These are phyloP conservation scores for Gymnoscopelus braueri DNA, from an alignment of 2,797 vertebrate species.

Conservation along the genomic window DNA sequence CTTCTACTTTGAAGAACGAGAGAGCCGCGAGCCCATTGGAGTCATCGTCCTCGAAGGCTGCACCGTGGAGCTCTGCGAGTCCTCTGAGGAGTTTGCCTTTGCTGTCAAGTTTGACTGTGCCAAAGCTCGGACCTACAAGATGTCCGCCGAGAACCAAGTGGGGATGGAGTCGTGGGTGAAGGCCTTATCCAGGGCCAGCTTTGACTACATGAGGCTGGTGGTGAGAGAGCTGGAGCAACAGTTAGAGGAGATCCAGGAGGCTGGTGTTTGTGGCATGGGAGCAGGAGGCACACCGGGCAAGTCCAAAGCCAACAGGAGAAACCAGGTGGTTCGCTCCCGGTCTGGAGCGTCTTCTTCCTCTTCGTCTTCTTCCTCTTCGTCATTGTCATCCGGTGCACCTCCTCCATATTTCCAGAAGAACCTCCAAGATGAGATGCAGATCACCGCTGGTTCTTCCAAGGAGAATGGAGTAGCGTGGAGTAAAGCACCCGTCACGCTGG, in stretches of 20 bases:
- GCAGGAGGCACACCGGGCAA: slow-evolving; percentile 27
- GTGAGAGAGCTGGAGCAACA: slow-evolving; percentile 95
- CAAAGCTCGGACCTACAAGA: slow-evolving; percentile 89
- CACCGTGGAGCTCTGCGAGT: slow-evolving; percentile 95
- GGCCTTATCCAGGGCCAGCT: slow-evolving; percentile 93
- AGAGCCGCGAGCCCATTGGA: slow-evolving; percentile 90
- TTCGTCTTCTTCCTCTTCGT: slow-evolving; percentile 66
- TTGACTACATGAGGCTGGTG: slow-evolving; percentile 95
- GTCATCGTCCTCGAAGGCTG: slow-evolving; percentile 96
- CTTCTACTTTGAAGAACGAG: slow-evolving; percentile 96
- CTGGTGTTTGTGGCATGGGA: not conserved
- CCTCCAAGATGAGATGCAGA: slow-evolving; percentile 64
- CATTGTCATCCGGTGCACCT: slow-evolving; percentile 43
- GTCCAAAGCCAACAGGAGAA: slow-evolving; percentile 52
- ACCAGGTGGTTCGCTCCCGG: slow-evolving; percentile 45
- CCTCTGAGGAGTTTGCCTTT: slow-evolving; percentile 89
- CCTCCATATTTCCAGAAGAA: slow-evolving; percentile 35
- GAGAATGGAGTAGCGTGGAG: slow-evolving; percentile 89
- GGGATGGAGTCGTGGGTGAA: slow-evolving; percentile 98
- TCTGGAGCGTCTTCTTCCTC: slow-evolving; percentile 61
- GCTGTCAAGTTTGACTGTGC: slow-evolving; percentile 88
- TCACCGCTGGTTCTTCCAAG: slow-evolving; percentile 59
- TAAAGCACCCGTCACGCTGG: slow-evolving; percentile 54
- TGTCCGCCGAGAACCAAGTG: slow-evolving; percentile 90
- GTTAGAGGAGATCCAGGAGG: slow-evolving; percentile 86